Base-by-base conservation (phyloP, 2,888 invertebrate species). In the Euphydryas editha region DNA sequence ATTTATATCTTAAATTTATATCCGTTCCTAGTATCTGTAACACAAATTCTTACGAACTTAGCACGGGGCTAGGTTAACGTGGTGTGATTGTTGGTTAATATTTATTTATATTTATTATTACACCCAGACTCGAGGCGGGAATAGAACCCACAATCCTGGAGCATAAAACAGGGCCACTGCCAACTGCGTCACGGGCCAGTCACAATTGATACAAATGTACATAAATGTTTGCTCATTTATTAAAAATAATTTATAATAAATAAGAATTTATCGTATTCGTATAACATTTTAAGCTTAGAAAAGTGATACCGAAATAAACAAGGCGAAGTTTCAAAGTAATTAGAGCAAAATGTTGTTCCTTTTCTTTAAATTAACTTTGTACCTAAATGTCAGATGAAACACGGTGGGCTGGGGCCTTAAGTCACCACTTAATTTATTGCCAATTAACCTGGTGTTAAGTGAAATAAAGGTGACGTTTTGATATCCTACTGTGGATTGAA, bases 361-460 rank as follows among this genome's bases (percentile, higher is more conserved):
- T 85, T 85, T 82, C 78, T 80, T 86, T 85, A 84, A 87, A 88
- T 86, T 86, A 86, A 85, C 81, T 81, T 79, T 75, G 76, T 72
- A 44, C 42, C 67, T 79, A 79, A 75, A 74, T 73, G 76, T 70
- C 75, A 75, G 70, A 74, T 72, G 71, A 71, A 72, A 75, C 82
- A 84, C 84, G 86, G 81, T 81, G 80, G 82, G 78, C 78, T 80
- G 79, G 79, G 85, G 84, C 84, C 84, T 87, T 86, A 86, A 87
- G 85, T 86, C 85, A 82, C 81, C 82, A 84, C 84, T 86, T 87
- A 90, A 91, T 91, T 92, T 90, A 91, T 89, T 81, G 86, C 87
- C 90, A 91, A 90, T 90, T 91, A 91, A 88, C 87, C 82, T 81
- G 81, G 84, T 89, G 88, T 90, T 87, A 88, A 86, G 85, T 86